Evolutionary conservation across 2,888 invertebrate species (phyloP).

Genomic region (Campopleginae sp.): DNA sequence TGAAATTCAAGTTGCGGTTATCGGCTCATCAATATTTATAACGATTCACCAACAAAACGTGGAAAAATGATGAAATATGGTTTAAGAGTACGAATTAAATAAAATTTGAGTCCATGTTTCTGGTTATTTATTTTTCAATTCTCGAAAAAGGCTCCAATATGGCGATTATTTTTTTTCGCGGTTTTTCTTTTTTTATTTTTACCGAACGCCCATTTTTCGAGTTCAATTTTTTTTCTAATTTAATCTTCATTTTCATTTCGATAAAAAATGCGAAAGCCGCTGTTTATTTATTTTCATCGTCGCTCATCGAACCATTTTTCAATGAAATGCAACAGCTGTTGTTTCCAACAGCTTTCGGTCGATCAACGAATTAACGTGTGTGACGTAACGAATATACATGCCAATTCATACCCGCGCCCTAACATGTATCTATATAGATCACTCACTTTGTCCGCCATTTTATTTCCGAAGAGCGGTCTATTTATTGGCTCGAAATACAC

Average conservation of each 20-base stretch:
- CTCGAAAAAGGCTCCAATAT: neutral
- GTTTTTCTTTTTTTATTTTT: no score
- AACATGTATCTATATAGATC: neutral
- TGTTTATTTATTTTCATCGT: constrained; percentile 2
- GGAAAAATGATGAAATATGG: neutral
- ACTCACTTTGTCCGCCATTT: constrained; percentile 71
- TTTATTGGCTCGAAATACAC: constrained; percentile 1
- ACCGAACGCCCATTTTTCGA: neutral
- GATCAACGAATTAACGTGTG: constrained; percentile 53
- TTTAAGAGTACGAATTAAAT: neutral
- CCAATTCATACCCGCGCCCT: constrained; percentile 30
- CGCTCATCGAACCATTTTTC: neutral
- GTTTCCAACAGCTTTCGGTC: constrained; percentile 50
- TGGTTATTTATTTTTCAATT: neutral
- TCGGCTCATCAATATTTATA: neutral
- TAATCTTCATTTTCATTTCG: neutral
- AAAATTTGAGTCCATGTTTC: neutral
- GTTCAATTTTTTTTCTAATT: neutral
- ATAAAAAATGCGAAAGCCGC: neutral
- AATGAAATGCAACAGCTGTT: constrained; percentile 54
- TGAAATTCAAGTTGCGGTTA: constrained; percentile 1
- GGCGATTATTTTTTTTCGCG: neutral
- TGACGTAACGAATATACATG: constrained; percentile 29
- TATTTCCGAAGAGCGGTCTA: constrained; percentile 44
- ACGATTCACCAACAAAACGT: neutral